Evolutionary conservation across 2,888 invertebrate genomes (phyloP).

Genomic region (Linnaemya vulpina): DNA sequence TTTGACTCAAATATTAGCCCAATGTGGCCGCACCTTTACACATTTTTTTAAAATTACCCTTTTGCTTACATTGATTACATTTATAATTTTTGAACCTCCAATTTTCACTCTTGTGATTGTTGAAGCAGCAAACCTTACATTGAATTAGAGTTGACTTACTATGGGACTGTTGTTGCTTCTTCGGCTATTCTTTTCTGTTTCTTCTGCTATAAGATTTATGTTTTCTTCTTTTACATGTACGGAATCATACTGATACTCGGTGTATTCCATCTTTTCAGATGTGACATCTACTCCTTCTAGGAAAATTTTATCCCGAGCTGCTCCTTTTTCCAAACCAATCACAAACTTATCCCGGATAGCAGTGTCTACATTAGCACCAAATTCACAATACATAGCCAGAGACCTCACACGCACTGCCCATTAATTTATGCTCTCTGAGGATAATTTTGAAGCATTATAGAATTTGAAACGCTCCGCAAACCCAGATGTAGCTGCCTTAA

Average conservation of each 20-base stretch:
- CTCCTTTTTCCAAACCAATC: neutral
- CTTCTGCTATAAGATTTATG: neutral
- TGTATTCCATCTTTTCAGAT: too few species aligned
- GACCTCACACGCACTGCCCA: constrained; percentile 1
- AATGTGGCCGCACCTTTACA: too few species aligned
- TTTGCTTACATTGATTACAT: neutral
- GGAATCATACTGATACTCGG: too few species aligned
- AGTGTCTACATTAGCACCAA: neutral
- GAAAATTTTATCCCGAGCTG: constrained; percentile 11
- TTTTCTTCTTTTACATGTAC: neutral
- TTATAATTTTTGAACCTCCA: constrained; percentile 1
- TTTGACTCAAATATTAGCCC: too few species aligned
- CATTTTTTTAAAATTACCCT: neutral
- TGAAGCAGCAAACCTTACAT: too few species aligned
- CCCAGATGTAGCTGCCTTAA: neutral
- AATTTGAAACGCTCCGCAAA: constrained; percentile 1
- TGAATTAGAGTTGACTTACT: too few species aligned
- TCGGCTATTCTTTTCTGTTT: too few species aligned
- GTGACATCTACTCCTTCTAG: too few species aligned
- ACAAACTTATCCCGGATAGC: neutral
- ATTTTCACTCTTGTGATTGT: neutral
- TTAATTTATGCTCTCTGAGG: neutral
- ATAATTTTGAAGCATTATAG: neutral
- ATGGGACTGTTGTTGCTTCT: neutral
- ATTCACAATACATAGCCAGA: neutral